Conservation (phyloP, 92 coral and sea anemone species). For the Epizoanthus illoricatus region DNA sequence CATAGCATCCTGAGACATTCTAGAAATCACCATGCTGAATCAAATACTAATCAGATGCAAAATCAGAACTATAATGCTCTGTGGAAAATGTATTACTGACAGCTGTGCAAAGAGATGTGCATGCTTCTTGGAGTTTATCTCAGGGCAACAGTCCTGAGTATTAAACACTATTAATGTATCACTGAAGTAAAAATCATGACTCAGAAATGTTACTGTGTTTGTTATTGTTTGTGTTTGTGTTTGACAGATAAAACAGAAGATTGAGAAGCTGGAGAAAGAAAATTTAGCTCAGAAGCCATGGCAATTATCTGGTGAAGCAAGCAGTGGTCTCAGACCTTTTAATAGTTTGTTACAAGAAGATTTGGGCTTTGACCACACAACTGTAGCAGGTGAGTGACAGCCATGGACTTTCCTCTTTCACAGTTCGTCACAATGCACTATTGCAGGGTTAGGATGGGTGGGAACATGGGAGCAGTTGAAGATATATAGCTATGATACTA, state of each 20-base stretch:
- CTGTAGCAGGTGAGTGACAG: slow-evolving; percentile 65
- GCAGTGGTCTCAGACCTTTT: slow-evolving; percentile 71
- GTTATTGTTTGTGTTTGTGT: background rate
- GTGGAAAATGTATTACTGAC: background rate
- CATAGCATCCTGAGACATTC: too few species aligned
- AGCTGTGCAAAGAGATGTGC: too few species aligned
- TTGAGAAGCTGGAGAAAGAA: slow-evolving; percentile 83
- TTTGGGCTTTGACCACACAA: slow-evolving; percentile 90
- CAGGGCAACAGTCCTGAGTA: background rate
- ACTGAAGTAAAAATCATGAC: too few species aligned
- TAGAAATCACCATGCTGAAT: too few species aligned
- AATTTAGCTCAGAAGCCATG: slow-evolving; percentile 85
- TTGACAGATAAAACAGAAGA: slow-evolving; percentile 74
- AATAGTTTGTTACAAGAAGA: slow-evolving; percentile 94
- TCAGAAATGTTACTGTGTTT: background rate
- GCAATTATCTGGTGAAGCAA: slow-evolving; percentile 92
- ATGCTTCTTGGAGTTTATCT: background rate
- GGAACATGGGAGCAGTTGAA: too few species aligned
- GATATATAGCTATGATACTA: too few species aligned
- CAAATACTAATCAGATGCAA: too few species aligned
- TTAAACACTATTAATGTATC: too few species aligned
- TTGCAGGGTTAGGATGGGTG: too few species aligned
- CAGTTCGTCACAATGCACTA: background rate
- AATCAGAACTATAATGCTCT: too few species aligned
- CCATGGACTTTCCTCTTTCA: background rate